Evolutionary conservation across 2,797 vertebrate genomes (phyloP).

Genomic region (Silurus lanzhouensis): DNA sequence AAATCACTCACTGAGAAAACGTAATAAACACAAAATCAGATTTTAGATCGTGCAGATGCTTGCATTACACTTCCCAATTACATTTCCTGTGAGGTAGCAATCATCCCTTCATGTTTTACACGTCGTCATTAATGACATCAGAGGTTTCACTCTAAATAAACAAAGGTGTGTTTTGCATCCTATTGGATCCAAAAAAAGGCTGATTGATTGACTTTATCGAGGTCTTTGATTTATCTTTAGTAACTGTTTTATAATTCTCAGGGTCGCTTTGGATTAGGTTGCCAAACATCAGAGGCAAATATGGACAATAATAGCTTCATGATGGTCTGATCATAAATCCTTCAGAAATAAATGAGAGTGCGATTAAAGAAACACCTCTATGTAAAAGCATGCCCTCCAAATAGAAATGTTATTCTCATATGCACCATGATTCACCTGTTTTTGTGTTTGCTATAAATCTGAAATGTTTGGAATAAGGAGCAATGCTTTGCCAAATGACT

Average conservation of each 20-base stretch:
- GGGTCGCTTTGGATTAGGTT: neutral
- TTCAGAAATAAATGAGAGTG: neutral
- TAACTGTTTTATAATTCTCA: neutral
- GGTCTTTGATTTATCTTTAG: neutral
- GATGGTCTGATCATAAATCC: neutral
- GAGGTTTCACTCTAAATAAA: neutral
- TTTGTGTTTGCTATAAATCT: neutral
- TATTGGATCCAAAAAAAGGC: neutral
- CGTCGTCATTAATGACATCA: neutral
- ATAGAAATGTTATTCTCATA: neutral
- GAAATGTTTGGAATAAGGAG: neutral
- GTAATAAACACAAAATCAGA: neutral
- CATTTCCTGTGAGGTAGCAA: neutral
- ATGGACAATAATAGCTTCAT: neutral
- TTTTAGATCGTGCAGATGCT: neutral
- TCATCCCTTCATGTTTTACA: neutral
- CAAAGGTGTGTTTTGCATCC: neutral
- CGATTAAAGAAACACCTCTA: neutral
- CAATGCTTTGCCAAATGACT: neutral
- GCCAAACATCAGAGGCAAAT: neutral
- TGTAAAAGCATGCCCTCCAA: no score
- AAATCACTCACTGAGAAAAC: neutral
- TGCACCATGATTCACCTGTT: neutral
- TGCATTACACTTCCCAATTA: neutral
- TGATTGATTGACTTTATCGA: neutral